Evolutionary conservation across 2,888 invertebrate genomes (phyloP).

Genomic region (Mesoligia furuncula): DNA sequence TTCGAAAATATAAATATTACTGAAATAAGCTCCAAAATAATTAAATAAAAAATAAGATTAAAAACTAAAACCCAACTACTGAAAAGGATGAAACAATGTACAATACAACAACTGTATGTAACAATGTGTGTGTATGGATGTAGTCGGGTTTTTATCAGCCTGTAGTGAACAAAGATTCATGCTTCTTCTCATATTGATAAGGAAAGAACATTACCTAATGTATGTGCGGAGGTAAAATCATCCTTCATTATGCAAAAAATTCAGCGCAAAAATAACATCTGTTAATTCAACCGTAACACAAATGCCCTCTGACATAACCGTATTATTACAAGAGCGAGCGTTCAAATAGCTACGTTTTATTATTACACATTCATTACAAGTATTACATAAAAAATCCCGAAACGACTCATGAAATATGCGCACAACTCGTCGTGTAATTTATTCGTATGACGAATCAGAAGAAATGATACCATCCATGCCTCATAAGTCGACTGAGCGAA

Average conservation of each 20-base stretch:
- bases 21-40: too few species aligned
- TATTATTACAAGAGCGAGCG: slow-evolving; percentile 46
- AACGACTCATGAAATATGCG: slow-evolving; percentile 46
- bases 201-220: background rate
- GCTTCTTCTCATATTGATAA: background rate
- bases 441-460: slow-evolving; percentile 63
- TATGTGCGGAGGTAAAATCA: background rate
- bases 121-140: too few species aligned
- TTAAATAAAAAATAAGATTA: too few species aligned
- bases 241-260: slow-evolving; percentile 21
- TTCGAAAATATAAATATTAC: too few species aligned
- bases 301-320: slow-evolving; percentile 42
- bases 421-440: slow-evolving; percentile 63
- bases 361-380: slow-evolving; percentile 50
- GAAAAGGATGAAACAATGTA: too few species aligned
- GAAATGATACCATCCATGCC: slow-evolving; percentile 66
- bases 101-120: too few species aligned
- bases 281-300: slow-evolving; percentile 43
- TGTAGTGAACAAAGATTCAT: background rate
- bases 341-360: slow-evolving; percentile 38
- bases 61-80: too few species aligned
- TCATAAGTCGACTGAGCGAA: slow-evolving; percentile 16
- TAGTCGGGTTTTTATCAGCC: background rate
- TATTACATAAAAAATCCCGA: slow-evolving; percentile 45
- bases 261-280: slow-evolving; percentile 26